Base-by-base conservation (phyloP, 1,140 invertebrate species). In the Phocides pigmalion region DNA sequence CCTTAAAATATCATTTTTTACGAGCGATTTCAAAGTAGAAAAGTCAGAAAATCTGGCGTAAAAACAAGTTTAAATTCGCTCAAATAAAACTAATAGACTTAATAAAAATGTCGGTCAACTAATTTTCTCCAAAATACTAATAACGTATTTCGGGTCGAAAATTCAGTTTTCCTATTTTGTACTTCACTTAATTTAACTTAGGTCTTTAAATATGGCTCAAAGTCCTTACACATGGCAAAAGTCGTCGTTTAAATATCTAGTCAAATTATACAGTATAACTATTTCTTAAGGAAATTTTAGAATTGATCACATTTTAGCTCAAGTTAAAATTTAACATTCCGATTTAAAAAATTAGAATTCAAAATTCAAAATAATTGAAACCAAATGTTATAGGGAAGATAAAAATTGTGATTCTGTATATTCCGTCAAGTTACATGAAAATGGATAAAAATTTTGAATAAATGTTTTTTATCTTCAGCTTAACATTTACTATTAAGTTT, bases 141-240 rank as follows among this genome's bases (percentile, higher is more conserved):
- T n/a, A 58, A 58, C 39, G 54, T 42, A 58, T 44, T 58, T 58
- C 11, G 15, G 39, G 16, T 25, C 22, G 44, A 44, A 58, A 32
- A n/a, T 16, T 11, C 11, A 15, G 41, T 19, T 44, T 44, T 32
- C 14, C 44, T 4, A 44, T 25, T 44, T 44, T 44, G 54, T 32
- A 58, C 41, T 14, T 51, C 16, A 19, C 59, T 62, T 62, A 47
- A 62, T 20, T 22, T 46, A 37, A 39, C 22, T 46, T 53, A 46
- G 12, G 19, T 39, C 37, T 42, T 50, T 41, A 62, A 59, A 65
- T 66, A 67, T 70, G 62, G 62, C 47, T 80, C 78, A 53, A 58
- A 64, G 56, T 81, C 78, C 75, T 61, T 76, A 65, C 35, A 64
- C 68, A 76, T 64, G 72, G 78, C 78, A 32, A 59, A 46, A 58